A percentile compares a stretch with the other conserved stretches of the same genome.
phyloP scores from a whole-genome alignment of 2,797 vertebrate genomes.

The Lates japonicus region DNA sequence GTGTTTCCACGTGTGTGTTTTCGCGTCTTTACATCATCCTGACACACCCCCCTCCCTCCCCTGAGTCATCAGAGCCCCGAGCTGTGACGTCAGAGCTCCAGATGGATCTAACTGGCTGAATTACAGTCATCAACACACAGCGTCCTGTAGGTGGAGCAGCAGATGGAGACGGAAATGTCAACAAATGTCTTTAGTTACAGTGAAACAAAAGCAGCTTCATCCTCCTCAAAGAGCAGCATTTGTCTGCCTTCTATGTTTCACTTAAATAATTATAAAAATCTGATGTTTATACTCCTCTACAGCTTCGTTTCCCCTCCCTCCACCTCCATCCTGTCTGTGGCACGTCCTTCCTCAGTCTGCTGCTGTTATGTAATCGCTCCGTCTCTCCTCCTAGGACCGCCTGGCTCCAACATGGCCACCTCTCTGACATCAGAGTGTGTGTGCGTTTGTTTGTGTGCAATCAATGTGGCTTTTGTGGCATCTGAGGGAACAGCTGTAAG shows the following conservation, averaged over 20 bases:
- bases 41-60: constrained; percentile 19
- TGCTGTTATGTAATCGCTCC: constrained; percentile 69
- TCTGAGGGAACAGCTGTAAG: constrained; percentile 42
- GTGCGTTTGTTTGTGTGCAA: constrained; percentile 23
- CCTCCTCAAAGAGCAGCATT: neutral
- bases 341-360: constrained; percentile 56
- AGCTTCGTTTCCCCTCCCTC: neutral
- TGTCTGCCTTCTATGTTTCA: neutral
- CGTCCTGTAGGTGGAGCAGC: constrained; percentile 24
- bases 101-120: constrained; percentile 56
- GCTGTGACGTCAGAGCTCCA: constrained; percentile 60
- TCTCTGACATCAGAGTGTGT: constrained; percentile 57
- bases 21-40: constrained; percentile 31
- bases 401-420: constrained; percentile 72
- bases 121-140: constrained; percentile 26
- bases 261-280: constrained; percentile 2
- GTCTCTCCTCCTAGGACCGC: constrained; percentile 72
- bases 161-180: constrained; percentile 20
- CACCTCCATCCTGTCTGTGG: constrained; percentile 24
- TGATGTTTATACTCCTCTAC: neutral
- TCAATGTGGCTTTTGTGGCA: constrained; percentile 62
- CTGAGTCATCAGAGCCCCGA: constrained; percentile 52
- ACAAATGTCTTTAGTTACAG: constrained; percentile 1
- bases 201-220: neutral
- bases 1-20: neutral